These are phyloP conservation scores for Nilaparvata lugens DNA, from an alignment of 1,140 invertebrate genomes.

Conservation along the genomic window DNA sequence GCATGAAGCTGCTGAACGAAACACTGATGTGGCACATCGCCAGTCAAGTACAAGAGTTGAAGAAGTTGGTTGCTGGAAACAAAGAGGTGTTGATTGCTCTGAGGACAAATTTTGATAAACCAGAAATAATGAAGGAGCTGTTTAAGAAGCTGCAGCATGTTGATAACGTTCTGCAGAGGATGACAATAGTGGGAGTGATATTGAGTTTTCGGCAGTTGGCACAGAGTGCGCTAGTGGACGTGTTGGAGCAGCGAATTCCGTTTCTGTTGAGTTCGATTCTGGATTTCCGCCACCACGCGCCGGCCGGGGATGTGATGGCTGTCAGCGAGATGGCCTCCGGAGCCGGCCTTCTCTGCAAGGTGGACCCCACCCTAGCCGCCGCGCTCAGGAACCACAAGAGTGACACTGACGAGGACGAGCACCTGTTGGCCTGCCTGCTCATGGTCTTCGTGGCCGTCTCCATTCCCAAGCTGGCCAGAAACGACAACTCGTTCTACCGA, in stretches of 20 bases:
- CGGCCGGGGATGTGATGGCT: conserved; percentile 83
- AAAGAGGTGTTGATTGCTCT: conserved; percentile 84
- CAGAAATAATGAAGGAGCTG: conserved; percentile 97
- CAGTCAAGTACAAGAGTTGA: conserved; percentile 94
- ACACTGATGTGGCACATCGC: conserved; percentile 97
- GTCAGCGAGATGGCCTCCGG: conserved; percentile 96
- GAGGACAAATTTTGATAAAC: conserved; percentile 93
- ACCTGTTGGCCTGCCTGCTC: conserved; percentile 85
- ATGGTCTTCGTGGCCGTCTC: conserved; percentile 99
- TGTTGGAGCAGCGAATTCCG: conserved; percentile 90
- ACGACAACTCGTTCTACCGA: conserved; percentile 79
- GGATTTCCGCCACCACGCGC: conserved; percentile 89
- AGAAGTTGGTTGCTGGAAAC: conserved; percentile 85
- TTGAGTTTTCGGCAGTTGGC: conserved; percentile 88
- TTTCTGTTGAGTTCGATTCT: conserved; percentile 90
- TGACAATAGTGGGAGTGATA: conserved; percentile 97
- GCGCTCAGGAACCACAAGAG: conserved; percentile 80
- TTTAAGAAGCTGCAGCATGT: conserved; percentile 84
- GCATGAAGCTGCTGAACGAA: conserved; percentile 95
- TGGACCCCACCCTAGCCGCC: conserved; percentile 87
- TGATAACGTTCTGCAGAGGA: conserved; percentile 88
- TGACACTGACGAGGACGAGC: conserved; percentile 78
- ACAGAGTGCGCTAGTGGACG: conserved; percentile 89
- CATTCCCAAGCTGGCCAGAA: conserved; percentile 89
- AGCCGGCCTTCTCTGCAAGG: conserved; percentile 83